Evolutionary conservation across 2,888 invertebrate species (phyloP).

Genomic region (Dynastes maya): DNA sequence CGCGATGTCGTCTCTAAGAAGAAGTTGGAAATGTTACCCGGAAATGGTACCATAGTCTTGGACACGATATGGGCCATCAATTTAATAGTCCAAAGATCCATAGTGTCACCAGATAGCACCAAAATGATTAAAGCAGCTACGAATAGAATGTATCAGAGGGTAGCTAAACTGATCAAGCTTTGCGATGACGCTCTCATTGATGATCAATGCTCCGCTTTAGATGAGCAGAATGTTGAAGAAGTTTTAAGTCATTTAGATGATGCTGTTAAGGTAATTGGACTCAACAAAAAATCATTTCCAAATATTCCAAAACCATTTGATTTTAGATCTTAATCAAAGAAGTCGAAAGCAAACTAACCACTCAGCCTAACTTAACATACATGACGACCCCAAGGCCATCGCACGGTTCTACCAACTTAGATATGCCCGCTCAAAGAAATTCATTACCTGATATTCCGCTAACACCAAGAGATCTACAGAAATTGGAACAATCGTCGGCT

Average conservation of each 20-base stretch:
- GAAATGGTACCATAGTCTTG: conserved; percentile 93
- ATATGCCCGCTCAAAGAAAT: conserved; percentile 76
- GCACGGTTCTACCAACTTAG: conserved; percentile 65
- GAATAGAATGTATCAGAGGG: conserved; percentile 88
- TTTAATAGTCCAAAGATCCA: conserved; percentile 70
- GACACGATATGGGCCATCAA: conserved; percentile 93
- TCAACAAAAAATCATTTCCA: conserved; percentile 5
- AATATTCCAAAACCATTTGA: background rate
- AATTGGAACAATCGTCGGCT: conserved; percentile 75
- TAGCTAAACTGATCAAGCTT: conserved; percentile 87
- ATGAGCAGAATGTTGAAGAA: conserved; percentile 76
- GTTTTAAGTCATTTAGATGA: conserved; percentile 82
- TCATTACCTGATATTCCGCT: conserved; percentile 87
- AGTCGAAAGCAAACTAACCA: conserved; percentile 75
- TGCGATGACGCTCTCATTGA: conserved; percentile 91
- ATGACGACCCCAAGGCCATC: conserved; percentile 70
- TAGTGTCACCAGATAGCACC: conserved; percentile 70
- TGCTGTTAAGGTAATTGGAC: conserved; percentile 76
- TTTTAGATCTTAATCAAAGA: conserved; percentile 51
- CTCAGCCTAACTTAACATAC: conserved; percentile 63
- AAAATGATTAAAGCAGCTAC: conserved; percentile 84
- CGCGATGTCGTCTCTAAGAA: conserved; percentile 93
- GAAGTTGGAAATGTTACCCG: conserved; percentile 93
- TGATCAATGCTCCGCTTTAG: conserved; percentile 77
- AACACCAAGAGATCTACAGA: conserved; percentile 84